Evolutionary conservation across 2,797 vertebrate genomes (phyloP), one percentile per base, ranked within the genome.

Genomic region (Poecile montanus): DNA sequence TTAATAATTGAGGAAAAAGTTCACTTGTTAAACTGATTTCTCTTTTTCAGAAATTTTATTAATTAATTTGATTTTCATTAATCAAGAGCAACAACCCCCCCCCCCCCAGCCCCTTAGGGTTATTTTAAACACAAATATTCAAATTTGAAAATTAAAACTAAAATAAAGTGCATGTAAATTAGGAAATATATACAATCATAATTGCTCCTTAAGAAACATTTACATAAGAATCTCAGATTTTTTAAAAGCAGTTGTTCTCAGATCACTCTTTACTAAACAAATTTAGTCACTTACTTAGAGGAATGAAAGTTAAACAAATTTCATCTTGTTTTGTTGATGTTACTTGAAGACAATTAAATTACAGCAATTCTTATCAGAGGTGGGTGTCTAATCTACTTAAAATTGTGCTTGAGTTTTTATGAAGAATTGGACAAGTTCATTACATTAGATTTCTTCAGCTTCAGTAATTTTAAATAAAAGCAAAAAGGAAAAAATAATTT

Each of bases 31-130:
- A 87, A 26, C 6, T 51, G 38, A 27, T 62, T 22, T 77, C 1
- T 56, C 5, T 36, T 61, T 83, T 90, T 85, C 11, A 29, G 27
- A 56, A 48, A 61, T 62, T 22, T 60, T 68, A 27, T 51, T 38
- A 32, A 50, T 63, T 13, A 47, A n/a, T 53, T 65, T 63, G 2
- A 34, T 80, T 83, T 88, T 91, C 3, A n/a, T 54, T 73, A 42
- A 62, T 62, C 7, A n/a, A 57, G 67, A 86, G 5, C 20, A 34
- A n/a, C 25, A 16, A 10, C 1, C 0, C 1, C 0, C n/a, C n/a
- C 1, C 0, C 1, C 4, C 4, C 4, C 3, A 40, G 10, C 0
- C 1, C 1, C 2, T 11, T 47, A 14, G 7, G 6, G 7, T 45
- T 57, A 58, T 88, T 88, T 70, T 80, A 60, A 77, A 71, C 8